These are phyloP conservation scores for Uloborus plumipes DNA, from an alignment of 2,888 invertebrate genomes.

Conservation along the genomic window DNA sequence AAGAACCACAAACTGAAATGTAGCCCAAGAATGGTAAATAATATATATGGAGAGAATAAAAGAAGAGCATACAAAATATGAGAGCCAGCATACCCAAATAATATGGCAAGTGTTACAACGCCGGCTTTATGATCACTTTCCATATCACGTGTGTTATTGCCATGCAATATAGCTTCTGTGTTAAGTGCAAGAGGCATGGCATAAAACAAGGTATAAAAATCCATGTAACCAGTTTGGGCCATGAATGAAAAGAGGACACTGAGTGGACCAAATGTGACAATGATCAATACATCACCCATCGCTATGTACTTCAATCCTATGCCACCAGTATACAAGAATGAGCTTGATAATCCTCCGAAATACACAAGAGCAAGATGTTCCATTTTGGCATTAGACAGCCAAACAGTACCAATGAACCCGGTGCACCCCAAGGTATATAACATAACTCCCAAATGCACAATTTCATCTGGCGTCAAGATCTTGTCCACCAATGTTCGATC, in stretches of 20 bases:
- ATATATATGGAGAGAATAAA: constrained; percentile 90
- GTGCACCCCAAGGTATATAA: constrained; percentile 89
- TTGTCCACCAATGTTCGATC: constrained; percentile 96
- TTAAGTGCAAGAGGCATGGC: constrained; percentile 93
- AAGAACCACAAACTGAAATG: constrained; percentile 90
- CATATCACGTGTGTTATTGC: constrained; percentile 93
- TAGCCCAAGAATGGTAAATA: constrained; percentile 87
- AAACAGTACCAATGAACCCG: constrained; percentile 82
- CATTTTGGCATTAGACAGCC: constrained; percentile 90
- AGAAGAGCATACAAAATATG: constrained; percentile 91
- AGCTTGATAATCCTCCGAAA: constrained; percentile 94
- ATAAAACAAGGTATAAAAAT: constrained; percentile 91
- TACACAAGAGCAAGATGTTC: constrained; percentile 94
- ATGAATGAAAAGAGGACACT: constrained; percentile 93
- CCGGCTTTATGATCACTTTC: constrained; percentile 90
- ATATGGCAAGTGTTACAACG: constrained; percentile 93
- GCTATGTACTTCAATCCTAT: constrained; percentile 96
- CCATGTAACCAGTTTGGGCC: constrained; percentile 89
- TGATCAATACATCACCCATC: constrained; percentile 90
- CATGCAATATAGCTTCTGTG: constrained; percentile 94
- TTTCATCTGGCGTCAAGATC: constrained; percentile 84
- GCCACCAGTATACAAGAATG: constrained; percentile 96
- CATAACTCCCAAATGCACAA: constrained; percentile 89
- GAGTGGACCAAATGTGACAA: constrained; percentile 93
- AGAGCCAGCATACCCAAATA: constrained; percentile 91